These are phyloP conservation scores for Lophius piscatorius DNA, from an alignment of 2,113 vertebrate species.

Conservation along the genomic window DNA sequence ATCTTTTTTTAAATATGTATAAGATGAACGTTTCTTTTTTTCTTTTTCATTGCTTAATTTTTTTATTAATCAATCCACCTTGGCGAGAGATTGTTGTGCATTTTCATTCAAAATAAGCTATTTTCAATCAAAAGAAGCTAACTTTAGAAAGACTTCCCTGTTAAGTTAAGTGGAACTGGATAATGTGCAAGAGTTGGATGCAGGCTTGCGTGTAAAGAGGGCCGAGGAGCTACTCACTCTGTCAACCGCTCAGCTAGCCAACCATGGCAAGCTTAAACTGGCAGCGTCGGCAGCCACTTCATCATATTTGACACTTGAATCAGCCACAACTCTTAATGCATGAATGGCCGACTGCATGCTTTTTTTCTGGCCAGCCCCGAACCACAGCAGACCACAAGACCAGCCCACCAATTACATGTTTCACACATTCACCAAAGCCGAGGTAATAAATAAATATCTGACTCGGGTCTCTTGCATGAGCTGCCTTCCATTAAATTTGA, in stretches of 20 bases:
- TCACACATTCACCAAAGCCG: slow-evolving; percentile 12
- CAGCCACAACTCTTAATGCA: slow-evolving; percentile 51
- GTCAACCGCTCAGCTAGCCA: slow-evolving; percentile 31
- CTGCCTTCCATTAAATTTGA: no score
- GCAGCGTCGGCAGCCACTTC: slow-evolving; percentile 49
- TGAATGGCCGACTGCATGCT: slow-evolving; percentile 58
- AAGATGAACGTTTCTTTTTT: neutral
- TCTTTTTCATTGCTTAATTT: neutral
- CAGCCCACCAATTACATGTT: slow-evolving; percentile 35
- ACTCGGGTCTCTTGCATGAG: no score
- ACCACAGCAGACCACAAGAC: slow-evolving; percentile 45
- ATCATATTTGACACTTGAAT: slow-evolving; percentile 73
- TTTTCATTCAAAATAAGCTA: neutral
- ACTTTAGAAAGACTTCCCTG: neutral
- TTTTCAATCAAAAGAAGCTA: neutral
- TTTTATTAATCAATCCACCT: neutral
- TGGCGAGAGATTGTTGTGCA: no score
- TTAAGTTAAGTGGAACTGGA: slow-evolving; percentile 9
- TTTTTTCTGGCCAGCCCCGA: slow-evolving; percentile 46
- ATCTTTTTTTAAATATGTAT: neutral
- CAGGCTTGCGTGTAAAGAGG: slow-evolving; percentile 53
- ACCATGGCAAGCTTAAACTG: slow-evolving; percentile 61
- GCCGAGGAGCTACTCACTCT: slow-evolving; percentile 11
- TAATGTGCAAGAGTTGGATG: slow-evolving; percentile 6
- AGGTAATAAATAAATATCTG: slow-evolving; percentile 25